phyloP scores from a whole-genome alignment of 1,140 invertebrate species.

The Anoplophora glabripennis region DNA sequence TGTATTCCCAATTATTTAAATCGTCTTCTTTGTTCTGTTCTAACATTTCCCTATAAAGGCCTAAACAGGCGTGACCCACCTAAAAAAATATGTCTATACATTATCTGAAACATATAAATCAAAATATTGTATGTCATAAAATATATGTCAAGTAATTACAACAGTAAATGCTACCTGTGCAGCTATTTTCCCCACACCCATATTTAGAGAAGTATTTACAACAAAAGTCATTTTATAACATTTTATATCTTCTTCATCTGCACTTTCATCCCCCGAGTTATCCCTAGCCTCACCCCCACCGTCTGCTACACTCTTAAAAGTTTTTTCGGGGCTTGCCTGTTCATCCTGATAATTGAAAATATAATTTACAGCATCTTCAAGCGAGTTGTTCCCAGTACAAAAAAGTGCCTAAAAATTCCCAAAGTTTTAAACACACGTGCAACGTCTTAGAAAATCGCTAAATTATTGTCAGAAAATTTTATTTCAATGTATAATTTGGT shows the following conservation, averaged over 20 bases:
- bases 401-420: constrained; percentile 51
- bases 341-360: constrained; percentile 55
- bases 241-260: constrained; percentile 40
- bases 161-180: constrained; percentile 50
- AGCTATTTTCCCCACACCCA: constrained; percentile 63
- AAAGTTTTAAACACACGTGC: no score
- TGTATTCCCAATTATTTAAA: constrained; percentile 54
- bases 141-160: background rate
- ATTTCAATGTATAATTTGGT: background rate
- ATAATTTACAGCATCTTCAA: constrained; percentile 56
- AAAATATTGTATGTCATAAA: background rate
- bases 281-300: constrained; percentile 2
- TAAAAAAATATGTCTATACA: constrained; percentile 21
- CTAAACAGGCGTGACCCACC: constrained; percentile 60
- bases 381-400: constrained; percentile 56
- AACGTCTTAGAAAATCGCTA: no score
- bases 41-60: constrained; percentile 53
- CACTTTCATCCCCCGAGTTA: constrained; percentile 28
- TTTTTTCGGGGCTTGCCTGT: constrained; percentile 21
- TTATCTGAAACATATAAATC: background rate
- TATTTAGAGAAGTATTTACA: constrained; percentile 59
- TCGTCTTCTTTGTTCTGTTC: constrained; percentile 51
- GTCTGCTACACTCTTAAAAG: background rate
- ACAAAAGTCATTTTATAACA: constrained; percentile 65
- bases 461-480: no score